These are phyloP conservation scores for Notolepis coatsorum DNA, from an alignment of 2,797 vertebrate species.

Conservation along the genomic window DNA sequence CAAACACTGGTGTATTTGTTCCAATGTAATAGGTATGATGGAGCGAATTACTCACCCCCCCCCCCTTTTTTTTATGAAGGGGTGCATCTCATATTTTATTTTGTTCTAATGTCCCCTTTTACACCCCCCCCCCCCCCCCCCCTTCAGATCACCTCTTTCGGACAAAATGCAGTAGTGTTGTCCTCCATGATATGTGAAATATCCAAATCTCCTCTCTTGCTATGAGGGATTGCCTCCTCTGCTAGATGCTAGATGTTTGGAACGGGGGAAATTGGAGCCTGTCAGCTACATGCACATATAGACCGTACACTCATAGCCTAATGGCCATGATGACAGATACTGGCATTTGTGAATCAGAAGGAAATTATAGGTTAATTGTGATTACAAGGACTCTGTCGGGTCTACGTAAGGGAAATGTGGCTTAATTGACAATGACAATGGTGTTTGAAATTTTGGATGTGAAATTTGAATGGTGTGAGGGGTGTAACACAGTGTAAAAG, in stretches of 20 bases:
- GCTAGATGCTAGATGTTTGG: slow-evolving; percentile 18
- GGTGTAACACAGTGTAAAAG: slow-evolving; percentile 72
- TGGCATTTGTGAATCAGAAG: slow-evolving; percentile 13
- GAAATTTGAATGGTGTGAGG: slow-evolving; percentile 30
- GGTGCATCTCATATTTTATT: slow-evolving; percentile 18
- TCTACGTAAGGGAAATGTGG: slow-evolving; percentile 48
- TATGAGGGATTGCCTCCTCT: background rate
- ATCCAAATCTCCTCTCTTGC: slow-evolving; percentile 35
- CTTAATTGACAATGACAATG: slow-evolving; percentile 27
- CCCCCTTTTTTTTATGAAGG: slow-evolving; percentile 22
- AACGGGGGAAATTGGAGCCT: background rate
- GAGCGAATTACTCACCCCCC: too few relatives aligned
- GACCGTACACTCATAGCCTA: slow-evolving; percentile 40
- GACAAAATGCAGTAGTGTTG: slow-evolving; percentile 40
- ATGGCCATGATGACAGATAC: slow-evolving; percentile 39
- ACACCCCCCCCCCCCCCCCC: slow-evolving; percentile 14
- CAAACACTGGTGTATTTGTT: slow-evolving; percentile 10
- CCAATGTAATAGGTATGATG: slow-evolving; percentile 1
- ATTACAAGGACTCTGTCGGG: slow-evolving; percentile 21
- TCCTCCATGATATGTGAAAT: slow-evolving; percentile 36
- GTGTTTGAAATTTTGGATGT: slow-evolving; percentile 22
- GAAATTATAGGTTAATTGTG: slow-evolving; percentile 1
- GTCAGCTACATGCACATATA: slow-evolving; percentile 37
- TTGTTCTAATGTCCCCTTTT: slow-evolving; percentile 27
- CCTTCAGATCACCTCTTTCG: slow-evolving; percentile 34